phyloP scores from a whole-genome alignment of 2,888 invertebrate genomes.

The Trichogramma dendrolimi region DNA sequence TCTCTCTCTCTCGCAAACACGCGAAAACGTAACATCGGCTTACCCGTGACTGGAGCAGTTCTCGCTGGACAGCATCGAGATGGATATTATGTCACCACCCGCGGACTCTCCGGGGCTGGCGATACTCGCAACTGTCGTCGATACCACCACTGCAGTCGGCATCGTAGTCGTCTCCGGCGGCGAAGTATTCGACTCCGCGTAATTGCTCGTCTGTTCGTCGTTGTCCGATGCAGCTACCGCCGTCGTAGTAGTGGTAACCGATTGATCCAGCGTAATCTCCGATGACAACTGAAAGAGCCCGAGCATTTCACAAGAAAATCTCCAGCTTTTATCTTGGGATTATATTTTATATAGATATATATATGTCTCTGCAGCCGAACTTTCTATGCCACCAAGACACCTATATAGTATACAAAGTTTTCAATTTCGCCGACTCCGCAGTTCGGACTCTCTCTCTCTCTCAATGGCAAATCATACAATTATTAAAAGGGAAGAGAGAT shows the following conservation, averaged over 20 bases:
- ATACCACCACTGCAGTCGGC: background rate
- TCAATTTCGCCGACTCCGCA: too few species aligned
- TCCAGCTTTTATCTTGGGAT: background rate
- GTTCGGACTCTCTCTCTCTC: background rate
- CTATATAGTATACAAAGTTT: too few species aligned
- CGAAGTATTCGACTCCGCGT: background rate
- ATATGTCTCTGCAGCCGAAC: background rate
- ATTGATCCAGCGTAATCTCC: too few species aligned
- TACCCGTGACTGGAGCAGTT: slow-evolving; percentile 17
- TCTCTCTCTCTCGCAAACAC: too few species aligned
- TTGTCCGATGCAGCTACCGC: slow-evolving; percentile 8
- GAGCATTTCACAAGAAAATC: background rate
- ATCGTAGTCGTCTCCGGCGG: background rate
- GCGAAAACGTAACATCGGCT: background rate
- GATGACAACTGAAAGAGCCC: background rate
- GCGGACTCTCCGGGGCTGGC: too few species aligned
- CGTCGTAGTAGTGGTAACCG: slow-evolving; percentile 14
- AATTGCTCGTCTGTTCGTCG: too few species aligned
- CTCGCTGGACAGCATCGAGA: background rate
- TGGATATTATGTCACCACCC: background rate
- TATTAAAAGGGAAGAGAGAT: background rate
- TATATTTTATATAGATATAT: too few species aligned
- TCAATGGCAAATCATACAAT: background rate
- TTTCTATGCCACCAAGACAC: background rate
- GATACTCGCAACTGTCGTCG: background rate